A percentile compares a stretch with the other conserved stretches of the same genome.
phyloP scores from a whole-genome alignment of 92 coral and sea anemone species.

The Bergia puertoricense region DNA sequence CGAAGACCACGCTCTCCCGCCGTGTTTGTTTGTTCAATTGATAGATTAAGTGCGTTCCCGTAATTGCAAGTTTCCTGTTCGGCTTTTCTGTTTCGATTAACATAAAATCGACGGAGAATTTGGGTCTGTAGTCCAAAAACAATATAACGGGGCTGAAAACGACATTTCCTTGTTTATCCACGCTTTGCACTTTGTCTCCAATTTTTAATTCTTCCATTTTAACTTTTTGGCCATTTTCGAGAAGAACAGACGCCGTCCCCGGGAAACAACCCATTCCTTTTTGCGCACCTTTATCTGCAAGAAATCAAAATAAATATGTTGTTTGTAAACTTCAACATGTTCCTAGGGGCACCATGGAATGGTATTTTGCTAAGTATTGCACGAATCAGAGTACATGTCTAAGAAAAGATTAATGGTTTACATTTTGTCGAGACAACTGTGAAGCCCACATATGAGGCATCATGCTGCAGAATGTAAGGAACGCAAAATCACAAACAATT shows the following conservation, averaged over 20 bases:
- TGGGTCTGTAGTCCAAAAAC: constrained; percentile 85
- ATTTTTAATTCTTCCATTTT: constrained; percentile 60
- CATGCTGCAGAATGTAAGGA: constrained; percentile 1
- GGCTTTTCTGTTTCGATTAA: constrained; percentile 72
- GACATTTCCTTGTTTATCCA: constrained; percentile 62
- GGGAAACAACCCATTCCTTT: constrained; percentile 63
- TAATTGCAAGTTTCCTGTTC: constrained; percentile 68
- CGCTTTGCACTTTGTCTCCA: constrained; percentile 74
- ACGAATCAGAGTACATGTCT: constrained; percentile 7
- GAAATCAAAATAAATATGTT: constrained; percentile 3
- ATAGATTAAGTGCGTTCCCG: constrained; percentile 89
- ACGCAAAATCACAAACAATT: constrained; percentile 1
- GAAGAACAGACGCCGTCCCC: constrained; percentile 59
- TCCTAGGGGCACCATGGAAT: constrained; percentile 17
- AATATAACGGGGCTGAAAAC: constrained; percentile 79
- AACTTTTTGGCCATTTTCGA: constrained; percentile 58
- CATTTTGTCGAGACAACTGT: constrained; percentile 19
- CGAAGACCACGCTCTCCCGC: constrained; percentile 64
- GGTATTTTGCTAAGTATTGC: neutral
- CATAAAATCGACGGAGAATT: constrained; percentile 48
- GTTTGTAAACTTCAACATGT: neutral
- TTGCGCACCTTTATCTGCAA: constrained; percentile 52
- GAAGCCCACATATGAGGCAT: neutral
- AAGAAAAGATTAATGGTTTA: constrained; percentile 37
- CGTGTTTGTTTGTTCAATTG: constrained; percentile 78